Base-by-base conservation (phyloP, 2,113 vertebrate genomes). In the Anarhynchus alexandrinus region DNA sequence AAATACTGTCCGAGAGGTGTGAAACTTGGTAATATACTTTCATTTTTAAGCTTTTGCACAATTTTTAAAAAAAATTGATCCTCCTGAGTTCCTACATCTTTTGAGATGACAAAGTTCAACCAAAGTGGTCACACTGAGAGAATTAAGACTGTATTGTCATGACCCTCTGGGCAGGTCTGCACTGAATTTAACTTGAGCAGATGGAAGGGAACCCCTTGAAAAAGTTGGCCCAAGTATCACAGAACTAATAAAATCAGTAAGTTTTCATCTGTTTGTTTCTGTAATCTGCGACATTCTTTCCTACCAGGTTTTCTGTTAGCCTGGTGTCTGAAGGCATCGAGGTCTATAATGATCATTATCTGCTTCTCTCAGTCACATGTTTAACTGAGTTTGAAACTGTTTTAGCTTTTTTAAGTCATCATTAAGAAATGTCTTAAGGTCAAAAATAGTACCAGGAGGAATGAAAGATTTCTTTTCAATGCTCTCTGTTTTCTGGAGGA, bases 1-100 rank as follows among this genome's bases (percentile, higher is more conserved):
- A 94, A 90, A 82, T 95, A 40, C 38, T 96, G 94, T 87, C 81
- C 7, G 0, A 91, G 77, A 95, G 87, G 91, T 87, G 91, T 94
- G 93, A 94, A 95, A 80, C 58, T 82, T 45, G 34, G 55, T 73
- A 58, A 62, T 88, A 77, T 17, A 58, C 29, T 73, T 82, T 0
- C 3, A 45, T 79, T 91, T 81, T 34, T 49, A 80, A 69, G 22
- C 27, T 49, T 89, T 79, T 74, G 42, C 47, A 61, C 16, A 26
- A 5, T 8, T 58, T n/a, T 16, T 10, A 2, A 3, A 10, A 17
- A 29, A 69, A 62, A 17, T 61, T 40, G 18, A 71, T 92, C 36
- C 18, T 61, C 2, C 19, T 30, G 73, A 77, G 34, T 84, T 89
- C 26, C 23, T 90, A 2, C 20, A 2, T 91, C 81, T 49, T 72